Percentiles rank a stretch among this genome's conserved stretches.
Evolutionary conservation across 2,113 vertebrate genomes (phyloP).

Genomic region (Urocitellus parryii): DNA sequence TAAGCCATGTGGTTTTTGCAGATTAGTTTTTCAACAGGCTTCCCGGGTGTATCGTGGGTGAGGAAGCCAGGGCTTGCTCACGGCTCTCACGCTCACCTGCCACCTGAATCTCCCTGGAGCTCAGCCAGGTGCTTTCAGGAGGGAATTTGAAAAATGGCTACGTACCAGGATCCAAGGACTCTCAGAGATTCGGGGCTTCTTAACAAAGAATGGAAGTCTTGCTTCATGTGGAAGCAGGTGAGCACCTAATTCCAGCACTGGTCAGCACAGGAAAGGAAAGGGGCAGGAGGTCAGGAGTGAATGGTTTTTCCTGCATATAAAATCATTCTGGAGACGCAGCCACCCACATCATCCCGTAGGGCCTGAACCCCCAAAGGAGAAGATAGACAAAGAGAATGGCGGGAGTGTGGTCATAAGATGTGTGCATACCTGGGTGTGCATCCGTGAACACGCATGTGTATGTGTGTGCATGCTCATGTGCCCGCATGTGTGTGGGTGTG

Average conservation of each 20-base stretch:
- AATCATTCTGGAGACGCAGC: accelerated
- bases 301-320: neutral
- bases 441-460: neutral
- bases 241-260: neutral
- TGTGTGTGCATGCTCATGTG: neutral
- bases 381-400: neutral
- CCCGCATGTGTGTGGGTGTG: neutral
- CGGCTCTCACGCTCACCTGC: neutral
- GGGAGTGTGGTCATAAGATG: no score
- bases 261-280: neutral
- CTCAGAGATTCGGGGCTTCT: neutral
- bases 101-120: neutral
- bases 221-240: neutral
- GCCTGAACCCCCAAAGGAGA: no score
- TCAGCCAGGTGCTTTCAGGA: neutral
- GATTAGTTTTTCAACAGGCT: neutral
- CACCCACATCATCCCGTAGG: accelerated
- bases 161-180: neutral
- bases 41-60: neutral
- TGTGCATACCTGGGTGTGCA: neutral
- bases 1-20: neutral
- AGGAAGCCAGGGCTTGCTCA: neutral
- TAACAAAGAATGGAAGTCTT: neutral
- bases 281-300: neutral
- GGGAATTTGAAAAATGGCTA: neutral